Evolutionary conservation across 1,140 invertebrate genomes (phyloP).

Genomic region (Heliconius melpomene): DNA sequence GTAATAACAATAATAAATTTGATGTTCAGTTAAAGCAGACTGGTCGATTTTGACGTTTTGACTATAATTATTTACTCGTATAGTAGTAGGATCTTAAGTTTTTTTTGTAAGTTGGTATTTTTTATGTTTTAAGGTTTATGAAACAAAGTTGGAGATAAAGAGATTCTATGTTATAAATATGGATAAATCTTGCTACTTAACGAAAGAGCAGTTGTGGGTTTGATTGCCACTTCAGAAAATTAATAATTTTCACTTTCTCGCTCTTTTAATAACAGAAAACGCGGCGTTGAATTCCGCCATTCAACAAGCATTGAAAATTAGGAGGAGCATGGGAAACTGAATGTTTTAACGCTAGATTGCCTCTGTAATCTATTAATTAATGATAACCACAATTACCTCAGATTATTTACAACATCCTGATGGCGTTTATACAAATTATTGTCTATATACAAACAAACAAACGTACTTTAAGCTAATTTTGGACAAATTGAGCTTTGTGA

Average conservation of each 20-base stretch:
- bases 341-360: not conserved
- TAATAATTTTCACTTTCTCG: not conserved
- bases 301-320: not conserved
- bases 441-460: not conserved
- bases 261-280: not conserved
- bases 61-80: not conserved
- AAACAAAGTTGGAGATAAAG: too few species aligned
- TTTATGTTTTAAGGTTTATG: too few species aligned
- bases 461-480: not conserved
- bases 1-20: slow-evolving; percentile 25
- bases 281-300: not conserved
- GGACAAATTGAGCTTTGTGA: not conserved
- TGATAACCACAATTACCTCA: too few species aligned
- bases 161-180: too few species aligned
- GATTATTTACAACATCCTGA: not conserved
- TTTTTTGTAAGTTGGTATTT: too few species aligned
- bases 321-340: not conserved
- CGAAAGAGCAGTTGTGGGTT: not conserved
- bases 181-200: not conserved
- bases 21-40: not conserved
- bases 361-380: too few species aligned
- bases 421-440: not conserved
- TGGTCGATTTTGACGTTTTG: not conserved
- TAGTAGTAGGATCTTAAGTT: not conserved
- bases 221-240: not conserved